Conservation (phyloP, 2,888 invertebrate species). For the Trissonchulus sp. region DNA sequence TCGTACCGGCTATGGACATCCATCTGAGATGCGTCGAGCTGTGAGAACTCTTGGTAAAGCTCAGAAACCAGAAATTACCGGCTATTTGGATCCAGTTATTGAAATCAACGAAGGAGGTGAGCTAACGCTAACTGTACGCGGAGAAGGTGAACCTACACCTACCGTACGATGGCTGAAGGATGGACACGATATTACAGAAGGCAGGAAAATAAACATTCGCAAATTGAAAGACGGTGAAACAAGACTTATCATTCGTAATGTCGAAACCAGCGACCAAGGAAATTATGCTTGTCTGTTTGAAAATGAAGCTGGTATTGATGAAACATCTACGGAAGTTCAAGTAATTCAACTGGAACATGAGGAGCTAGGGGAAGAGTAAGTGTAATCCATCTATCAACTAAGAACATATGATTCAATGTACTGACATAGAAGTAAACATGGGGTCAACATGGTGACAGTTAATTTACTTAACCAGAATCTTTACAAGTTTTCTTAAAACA, state of each 20-base stretch:
- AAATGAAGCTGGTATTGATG: conserved; percentile 52
- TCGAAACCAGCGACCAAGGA: conserved; percentile 52
- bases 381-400: too few species aligned
- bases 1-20: conserved; percentile 31
- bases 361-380: too few species aligned
- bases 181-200: conserved; percentile 41
- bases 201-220: conserved; percentile 40
- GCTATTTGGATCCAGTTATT: background rate
- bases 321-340: conserved; percentile 8
- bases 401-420: too few species aligned
- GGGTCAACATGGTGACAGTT: too few species aligned
- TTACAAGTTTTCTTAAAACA: too few species aligned
- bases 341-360: conserved; percentile 16
- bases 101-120: conserved; percentile 35
- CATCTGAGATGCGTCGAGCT: conserved; percentile 19
- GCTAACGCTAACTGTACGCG: conserved; percentile 37
- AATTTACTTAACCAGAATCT: too few species aligned
- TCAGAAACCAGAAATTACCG: conserved; percentile 21
- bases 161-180: conserved; percentile 32
- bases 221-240: conserved; percentile 33
- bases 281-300: conserved; percentile 53
- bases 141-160: conserved; percentile 32
- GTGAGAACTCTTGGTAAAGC: conserved; percentile 20
- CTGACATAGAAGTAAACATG: too few species aligned
- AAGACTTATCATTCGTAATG: conserved; percentile 46